These are phyloP conservation scores for Pterocles burchelli DNA, from an alignment of 2,113 vertebrate genomes.

Conservation along the genomic window DNA sequence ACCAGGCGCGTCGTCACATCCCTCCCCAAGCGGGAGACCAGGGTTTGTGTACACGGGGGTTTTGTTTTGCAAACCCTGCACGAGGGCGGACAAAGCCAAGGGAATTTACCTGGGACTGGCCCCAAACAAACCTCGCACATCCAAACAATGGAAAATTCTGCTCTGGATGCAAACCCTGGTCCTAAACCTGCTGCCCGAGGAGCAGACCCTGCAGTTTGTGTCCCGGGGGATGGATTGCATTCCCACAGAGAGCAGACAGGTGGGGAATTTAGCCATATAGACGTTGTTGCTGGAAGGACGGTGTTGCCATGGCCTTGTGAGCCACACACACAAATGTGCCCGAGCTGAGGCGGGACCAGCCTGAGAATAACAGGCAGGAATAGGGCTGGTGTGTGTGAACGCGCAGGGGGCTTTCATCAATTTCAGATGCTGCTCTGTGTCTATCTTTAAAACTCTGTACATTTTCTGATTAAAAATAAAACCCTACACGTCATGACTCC, in stretches of 20 bases:
- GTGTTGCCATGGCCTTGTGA: neutral
- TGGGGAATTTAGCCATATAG: neutral
- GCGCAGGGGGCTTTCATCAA: neutral
- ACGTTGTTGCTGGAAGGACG: neutral
- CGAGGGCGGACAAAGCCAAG: neutral
- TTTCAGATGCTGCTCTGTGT: neutral
- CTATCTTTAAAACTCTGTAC: constrained; percentile 17
- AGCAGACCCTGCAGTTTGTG: neutral
- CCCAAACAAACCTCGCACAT: neutral
- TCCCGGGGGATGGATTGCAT: neutral
- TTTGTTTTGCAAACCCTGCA: neutral
- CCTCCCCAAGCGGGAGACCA: neutral
- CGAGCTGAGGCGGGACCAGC: neutral
- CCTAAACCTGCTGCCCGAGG: neutral
- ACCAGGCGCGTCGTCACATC: accelerated
- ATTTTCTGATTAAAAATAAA: constrained; percentile 51
- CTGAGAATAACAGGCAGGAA: neutral
- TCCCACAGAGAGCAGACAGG: neutral
- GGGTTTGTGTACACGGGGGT: neutral
- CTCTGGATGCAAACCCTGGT: neutral
- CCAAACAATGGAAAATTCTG: neutral
- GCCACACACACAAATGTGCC: neutral
- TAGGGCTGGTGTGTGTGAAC: accelerated
- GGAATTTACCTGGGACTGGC: neutral
- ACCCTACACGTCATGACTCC: neutral